phyloP scores from a whole-genome alignment of 2,797 vertebrate genomes.

The Cossypha caffra region DNA sequence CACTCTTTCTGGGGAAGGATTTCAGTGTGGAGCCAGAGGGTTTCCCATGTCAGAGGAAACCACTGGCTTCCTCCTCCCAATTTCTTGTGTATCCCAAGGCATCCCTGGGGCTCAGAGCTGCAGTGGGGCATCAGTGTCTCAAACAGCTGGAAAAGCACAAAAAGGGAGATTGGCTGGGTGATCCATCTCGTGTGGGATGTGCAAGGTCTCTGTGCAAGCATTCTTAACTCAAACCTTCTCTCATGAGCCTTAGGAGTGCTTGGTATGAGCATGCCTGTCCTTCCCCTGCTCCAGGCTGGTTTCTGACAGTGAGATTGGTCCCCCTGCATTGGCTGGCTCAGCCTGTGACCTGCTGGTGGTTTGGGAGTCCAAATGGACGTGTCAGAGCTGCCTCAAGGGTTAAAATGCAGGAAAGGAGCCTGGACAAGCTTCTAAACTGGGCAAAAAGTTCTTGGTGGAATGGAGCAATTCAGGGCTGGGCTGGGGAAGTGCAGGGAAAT shows the following conservation, averaged over 20 bases:
- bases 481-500: background rate
- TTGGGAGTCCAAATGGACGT: background rate
- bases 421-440: background rate
- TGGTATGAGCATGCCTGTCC: background rate
- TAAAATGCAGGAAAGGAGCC: background rate
- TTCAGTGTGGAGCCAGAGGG: background rate
- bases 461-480: background rate
- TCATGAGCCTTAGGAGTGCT: background rate
- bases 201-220: background rate
- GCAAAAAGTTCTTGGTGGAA: background rate
- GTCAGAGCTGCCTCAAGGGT: background rate
- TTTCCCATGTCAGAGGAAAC: background rate
- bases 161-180: background rate
- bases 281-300: background rate
- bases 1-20: background rate
- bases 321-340: background rate
- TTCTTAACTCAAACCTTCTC: background rate
- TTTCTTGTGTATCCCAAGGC: background rate
- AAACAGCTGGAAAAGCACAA: background rate
- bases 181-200: background rate
- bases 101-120: background rate
- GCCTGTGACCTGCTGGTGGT: background rate
- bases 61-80: background rate
- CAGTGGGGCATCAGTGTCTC: background rate
- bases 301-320: background rate